Conservation (phyloP, 2,888 invertebrate genomes). For the Lampropteryx suffumata region DNA sequence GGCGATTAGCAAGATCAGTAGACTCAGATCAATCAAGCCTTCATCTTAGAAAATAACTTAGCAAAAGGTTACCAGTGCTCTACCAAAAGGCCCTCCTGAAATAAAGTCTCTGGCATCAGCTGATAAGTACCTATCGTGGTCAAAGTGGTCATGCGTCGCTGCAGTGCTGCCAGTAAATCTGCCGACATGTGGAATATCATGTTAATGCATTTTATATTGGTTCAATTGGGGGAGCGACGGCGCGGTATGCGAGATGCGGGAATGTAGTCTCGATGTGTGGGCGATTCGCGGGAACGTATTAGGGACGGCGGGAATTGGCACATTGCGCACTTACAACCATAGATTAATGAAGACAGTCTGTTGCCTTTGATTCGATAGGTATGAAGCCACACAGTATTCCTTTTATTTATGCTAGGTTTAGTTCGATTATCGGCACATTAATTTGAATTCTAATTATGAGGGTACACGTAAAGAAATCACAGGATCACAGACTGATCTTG, state of each 20-base stretch:
- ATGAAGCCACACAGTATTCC: background rate
- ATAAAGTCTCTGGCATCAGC: background rate
- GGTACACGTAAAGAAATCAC: no score
- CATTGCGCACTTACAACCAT: conserved; percentile 39
- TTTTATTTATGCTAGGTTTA: no score
- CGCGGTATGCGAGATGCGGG: conserved; percentile 64
- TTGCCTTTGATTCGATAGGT: conserved; percentile 14
- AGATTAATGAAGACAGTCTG: conserved; percentile 33
- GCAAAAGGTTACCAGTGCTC: no score
- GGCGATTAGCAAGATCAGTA: no score
- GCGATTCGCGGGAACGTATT: conserved; percentile 78
- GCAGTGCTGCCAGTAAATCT: conserved; percentile 54
- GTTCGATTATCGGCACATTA: no score
- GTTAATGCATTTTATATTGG: conserved; percentile 83
- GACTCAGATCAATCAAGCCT: no score
- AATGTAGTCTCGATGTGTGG: conserved; percentile 60
- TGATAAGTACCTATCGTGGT: background rate
- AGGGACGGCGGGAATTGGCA: conserved; percentile 66
- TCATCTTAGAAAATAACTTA: no score
- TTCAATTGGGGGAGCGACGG: conserved; percentile 78
- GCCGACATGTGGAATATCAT: conserved; percentile 65
- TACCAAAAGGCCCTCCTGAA: no score
- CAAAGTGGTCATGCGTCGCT: conserved; percentile 2
- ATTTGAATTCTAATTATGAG: no score
- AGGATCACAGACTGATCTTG: no score